Percentiles rank a stretch among this genome's conserved stretches.
Conservation (phyloP, 2,113 vertebrate genomes). For the Colossoma macropomum region DNA sequence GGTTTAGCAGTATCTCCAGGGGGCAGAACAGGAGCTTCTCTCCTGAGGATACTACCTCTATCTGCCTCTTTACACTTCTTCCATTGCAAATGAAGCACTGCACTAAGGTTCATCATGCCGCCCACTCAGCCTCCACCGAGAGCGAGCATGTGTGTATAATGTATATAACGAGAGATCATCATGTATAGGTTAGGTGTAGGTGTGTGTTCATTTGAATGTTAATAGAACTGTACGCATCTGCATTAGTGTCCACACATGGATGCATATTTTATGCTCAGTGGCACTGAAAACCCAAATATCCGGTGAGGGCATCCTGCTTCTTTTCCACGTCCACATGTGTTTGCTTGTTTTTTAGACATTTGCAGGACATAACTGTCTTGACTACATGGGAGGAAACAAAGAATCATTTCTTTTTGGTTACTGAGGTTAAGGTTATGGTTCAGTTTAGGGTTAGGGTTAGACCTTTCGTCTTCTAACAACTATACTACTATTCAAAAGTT, state of each 20-base stretch:
- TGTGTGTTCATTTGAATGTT: slow-evolving; percentile 18
- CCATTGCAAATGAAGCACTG: slow-evolving; percentile 13
- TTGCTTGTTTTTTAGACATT: not conserved
- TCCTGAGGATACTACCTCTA: slow-evolving; percentile 26
- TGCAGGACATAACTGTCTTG: not conserved
- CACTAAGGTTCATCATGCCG: slow-evolving; percentile 20
- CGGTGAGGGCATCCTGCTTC: not conserved
- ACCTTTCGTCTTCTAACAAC: too few relatives aligned
- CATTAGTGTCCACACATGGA: not conserved
- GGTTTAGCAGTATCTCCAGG: slow-evolving; percentile 17
- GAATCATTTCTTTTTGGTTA: too few relatives aligned
- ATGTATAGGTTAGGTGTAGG: slow-evolving; percentile 9
- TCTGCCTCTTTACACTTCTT: slow-evolving; percentile 30
- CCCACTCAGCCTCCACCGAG: slow-evolving; percentile 4
- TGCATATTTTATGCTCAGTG: slow-evolving; percentile 10
- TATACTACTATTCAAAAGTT: too few relatives aligned
- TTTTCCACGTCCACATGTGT: not conserved
- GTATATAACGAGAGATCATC: not conserved
- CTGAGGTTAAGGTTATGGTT: too few relatives aligned
- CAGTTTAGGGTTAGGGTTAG: too few relatives aligned
- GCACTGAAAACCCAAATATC: not conserved
- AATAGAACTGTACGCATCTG: not conserved
- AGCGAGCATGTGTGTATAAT: slow-evolving; percentile 9
- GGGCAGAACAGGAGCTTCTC: slow-evolving; percentile 36
- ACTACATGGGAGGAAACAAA: too few relatives aligned